A percentile compares a stretch with the other conserved stretches of the same genome.
Evolutionary conservation across 2,888 invertebrate genomes (phyloP).

Genomic region (Synergus japonicus): DNA sequence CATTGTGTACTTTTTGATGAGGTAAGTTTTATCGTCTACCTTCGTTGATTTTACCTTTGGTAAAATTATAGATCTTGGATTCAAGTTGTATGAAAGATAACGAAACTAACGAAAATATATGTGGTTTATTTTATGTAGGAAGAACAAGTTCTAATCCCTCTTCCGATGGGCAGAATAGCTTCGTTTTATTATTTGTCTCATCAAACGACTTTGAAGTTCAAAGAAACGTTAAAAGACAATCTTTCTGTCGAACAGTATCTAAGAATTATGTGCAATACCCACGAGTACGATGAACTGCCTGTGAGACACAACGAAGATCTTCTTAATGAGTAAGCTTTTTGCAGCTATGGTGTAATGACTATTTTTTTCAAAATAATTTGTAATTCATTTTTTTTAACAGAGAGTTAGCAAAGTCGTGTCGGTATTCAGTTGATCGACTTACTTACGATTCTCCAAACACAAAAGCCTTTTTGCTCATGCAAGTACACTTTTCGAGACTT

Average conservation of each 20-base stretch:
- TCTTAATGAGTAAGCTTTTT: conserved; percentile 86
- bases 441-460: conserved; percentile 94
- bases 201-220: conserved; percentile 92
- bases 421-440: conserved; percentile 84
- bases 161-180: conserved; percentile 91
- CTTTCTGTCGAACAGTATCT: conserved; percentile 84
- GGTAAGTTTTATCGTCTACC: conserved; percentile 75
- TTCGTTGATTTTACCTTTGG: conserved; percentile 2
- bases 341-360: conserved; percentile 6
- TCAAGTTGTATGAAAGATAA: too few species aligned
- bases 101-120: conserved; percentile 16
- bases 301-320: conserved; percentile 98
- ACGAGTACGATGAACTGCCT: conserved; percentile 95
- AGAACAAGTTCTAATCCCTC: conserved; percentile 65
- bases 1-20: conserved; percentile 89
- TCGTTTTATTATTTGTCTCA: conserved; percentile 98
- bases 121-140: conserved; percentile 57
- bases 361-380: conserved; percentile 34
- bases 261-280: conserved; percentile 87
- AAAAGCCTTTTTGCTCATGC: conserved; percentile 95
- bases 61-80: too few species aligned
- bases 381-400: conserved; percentile 77
- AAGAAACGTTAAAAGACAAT: conserved; percentile 82
- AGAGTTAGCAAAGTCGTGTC: conserved; percentile 88
- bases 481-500: conserved; percentile 94